A percentile compares a stretch with the other conserved stretches of the same genome.
phyloP scores from a whole-genome alignment of 2,888 invertebrate species.

The Serripes groenlandicus region DNA sequence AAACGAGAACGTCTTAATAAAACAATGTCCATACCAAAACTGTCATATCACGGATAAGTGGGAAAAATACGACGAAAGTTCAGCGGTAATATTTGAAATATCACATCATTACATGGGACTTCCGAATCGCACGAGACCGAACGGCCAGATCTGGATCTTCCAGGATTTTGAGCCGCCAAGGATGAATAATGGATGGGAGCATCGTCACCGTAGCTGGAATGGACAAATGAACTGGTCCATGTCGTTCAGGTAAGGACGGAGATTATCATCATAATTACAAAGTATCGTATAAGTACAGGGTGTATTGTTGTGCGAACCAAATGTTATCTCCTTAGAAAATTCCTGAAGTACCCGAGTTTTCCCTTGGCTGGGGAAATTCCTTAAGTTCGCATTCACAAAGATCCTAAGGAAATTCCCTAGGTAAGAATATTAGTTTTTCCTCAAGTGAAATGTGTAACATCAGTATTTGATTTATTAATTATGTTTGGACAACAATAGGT shows the following conservation, averaged over 20 bases:
- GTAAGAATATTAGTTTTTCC: too few relatives aligned
- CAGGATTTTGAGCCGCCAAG: background rate
- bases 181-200: background rate
- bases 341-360: too few relatives aligned
- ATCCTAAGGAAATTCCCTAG: too few relatives aligned
- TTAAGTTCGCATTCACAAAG: too few relatives aligned
- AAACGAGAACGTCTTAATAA: background rate
- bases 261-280: too few relatives aligned
- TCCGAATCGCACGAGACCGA: background rate
- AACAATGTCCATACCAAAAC: background rate
- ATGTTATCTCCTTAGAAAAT: too few relatives aligned
- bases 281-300: too few relatives aligned
- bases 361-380: too few relatives aligned
- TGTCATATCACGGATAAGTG: background rate
- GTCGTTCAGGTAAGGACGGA: slow-evolving; percentile 11
- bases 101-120: background rate
- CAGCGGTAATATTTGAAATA: slow-evolving; percentile 7
- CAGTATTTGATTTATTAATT: too few relatives aligned
- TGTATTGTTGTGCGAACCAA: too few relatives aligned
- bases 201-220: slow-evolving; percentile 10
- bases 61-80: background rate
- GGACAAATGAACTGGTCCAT: slow-evolving; percentile 19
- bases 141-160: slow-evolving; percentile 11
- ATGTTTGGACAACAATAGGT: too few relatives aligned
- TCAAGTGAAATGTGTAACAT: too few relatives aligned